A percentile compares a stretch with the other conserved stretches of the same genome.
These are phyloP conservation scores for Sinocyclocheilus maitianheensis DNA, from an alignment of 2,113 vertebrate genomes.

Conservation along the genomic window DNA sequence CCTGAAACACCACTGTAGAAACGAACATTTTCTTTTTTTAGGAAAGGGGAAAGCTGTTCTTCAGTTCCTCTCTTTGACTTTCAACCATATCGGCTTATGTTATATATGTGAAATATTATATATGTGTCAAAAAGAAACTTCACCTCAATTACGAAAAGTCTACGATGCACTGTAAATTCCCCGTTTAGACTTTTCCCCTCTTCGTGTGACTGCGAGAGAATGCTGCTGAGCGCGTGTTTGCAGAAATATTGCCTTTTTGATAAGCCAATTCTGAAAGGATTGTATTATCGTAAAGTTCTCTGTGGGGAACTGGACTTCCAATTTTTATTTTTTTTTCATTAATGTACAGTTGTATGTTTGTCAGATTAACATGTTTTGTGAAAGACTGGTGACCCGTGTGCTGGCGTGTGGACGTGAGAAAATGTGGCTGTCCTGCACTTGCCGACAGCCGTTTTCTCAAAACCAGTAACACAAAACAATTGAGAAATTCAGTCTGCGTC, in stretches of 20 bases:
- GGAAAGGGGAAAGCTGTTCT: constrained; percentile 63
- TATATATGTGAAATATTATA: constrained; percentile 34
- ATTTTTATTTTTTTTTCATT: constrained; percentile 51
- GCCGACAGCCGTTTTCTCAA: too few species aligned
- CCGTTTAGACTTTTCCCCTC: constrained; percentile 31
- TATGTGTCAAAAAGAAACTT: constrained; percentile 1
- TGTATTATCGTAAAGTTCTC: constrained; percentile 53
- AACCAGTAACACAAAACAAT: too few species aligned
- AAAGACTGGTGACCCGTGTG: constrained; percentile 34
- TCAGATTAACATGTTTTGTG: background rate
- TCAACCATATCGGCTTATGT: constrained; percentile 63
- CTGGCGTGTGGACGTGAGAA: background rate
- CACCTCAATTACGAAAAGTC: constrained; percentile 44
- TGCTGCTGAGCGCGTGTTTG: constrained; percentile 5
- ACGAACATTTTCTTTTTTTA: too few species aligned
- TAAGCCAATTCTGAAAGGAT: constrained; percentile 38
- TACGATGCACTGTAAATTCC: constrained; percentile 40
- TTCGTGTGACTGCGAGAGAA: constrained; percentile 1
- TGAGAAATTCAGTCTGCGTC: too few species aligned
- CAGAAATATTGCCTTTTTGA: constrained; percentile 19
- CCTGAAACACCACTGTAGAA: background rate
- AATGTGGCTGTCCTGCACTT: too few species aligned
- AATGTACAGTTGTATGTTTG: constrained; percentile 31
- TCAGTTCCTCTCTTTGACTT: constrained; percentile 48
- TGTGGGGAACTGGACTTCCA: constrained; percentile 83